These are phyloP conservation scores for Lacanobia wlatinum DNA, from an alignment of 2,888 invertebrate species.

Conservation along the genomic window DNA sequence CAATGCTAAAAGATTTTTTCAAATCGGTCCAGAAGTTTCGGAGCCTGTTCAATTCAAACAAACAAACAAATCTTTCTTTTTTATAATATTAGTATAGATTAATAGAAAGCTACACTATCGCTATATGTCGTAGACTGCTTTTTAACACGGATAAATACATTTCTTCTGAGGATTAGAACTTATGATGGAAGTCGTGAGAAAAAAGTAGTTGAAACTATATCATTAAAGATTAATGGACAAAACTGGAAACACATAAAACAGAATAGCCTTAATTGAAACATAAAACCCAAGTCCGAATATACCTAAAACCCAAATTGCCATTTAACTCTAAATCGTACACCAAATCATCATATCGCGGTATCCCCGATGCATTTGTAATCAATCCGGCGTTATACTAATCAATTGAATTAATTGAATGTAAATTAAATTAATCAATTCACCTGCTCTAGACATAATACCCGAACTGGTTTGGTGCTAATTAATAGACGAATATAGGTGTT, in stretches of 20 bases:
- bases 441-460: conserved; percentile 36
- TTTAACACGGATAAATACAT: too few relatives aligned
- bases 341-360: conserved; percentile 17
- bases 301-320: neutral
- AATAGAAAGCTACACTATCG: too few relatives aligned
- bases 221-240: too few relatives aligned
- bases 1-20: too few relatives aligned
- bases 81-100: too few relatives aligned
- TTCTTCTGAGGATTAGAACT: too few relatives aligned
- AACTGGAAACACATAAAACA: neutral
- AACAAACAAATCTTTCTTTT: too few relatives aligned
- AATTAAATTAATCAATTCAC: conserved; percentile 49
- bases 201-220: too few relatives aligned
- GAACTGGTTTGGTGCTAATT: conserved; percentile 44
- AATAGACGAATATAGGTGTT: conserved; percentile 1
- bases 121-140: too few relatives aligned
- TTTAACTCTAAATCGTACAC: conserved; percentile 26
- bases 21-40: too few relatives aligned
- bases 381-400: conserved; percentile 33
- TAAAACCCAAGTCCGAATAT: neutral
- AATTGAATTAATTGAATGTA: conserved; percentile 41
- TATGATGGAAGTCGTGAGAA: too few relatives aligned
- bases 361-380: conserved; percentile 45
- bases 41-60: too few relatives aligned
- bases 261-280: neutral